Evolutionary conservation across 2,797 vertebrate species (phyloP).

Genomic region (Micropoecilia bifurca): DNA sequence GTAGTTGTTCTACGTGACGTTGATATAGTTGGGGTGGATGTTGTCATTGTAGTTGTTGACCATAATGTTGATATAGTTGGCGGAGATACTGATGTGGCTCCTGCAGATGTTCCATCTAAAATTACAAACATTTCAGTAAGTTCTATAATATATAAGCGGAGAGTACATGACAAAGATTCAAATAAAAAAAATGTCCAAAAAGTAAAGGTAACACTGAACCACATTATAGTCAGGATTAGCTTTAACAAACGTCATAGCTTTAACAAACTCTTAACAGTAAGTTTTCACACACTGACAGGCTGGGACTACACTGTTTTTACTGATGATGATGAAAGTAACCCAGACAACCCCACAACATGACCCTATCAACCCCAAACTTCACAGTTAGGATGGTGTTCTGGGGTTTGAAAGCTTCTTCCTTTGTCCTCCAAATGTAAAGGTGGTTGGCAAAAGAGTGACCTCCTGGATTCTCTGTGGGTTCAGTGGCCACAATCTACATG

Average conservation of each 20-base stretch:
- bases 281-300: background rate
- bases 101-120: background rate
- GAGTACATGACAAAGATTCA: background rate
- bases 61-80: background rate
- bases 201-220: background rate
- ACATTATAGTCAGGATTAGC: background rate
- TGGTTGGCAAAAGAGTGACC: background rate
- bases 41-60: background rate
- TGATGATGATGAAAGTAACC: no score
- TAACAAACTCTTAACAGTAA: background rate
- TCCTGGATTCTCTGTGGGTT: background rate
- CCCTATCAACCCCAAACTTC: no score
- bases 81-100: background rate
- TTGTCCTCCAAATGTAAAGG: no score
- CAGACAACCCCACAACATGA: no score
- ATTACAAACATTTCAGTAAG: constrained; percentile 4
- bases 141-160: background rate
- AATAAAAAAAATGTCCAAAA: background rate
- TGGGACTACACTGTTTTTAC: no score
- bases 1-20: no score
- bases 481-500: background rate
- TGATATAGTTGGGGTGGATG: background rate
- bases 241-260: background rate
- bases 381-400: background rate
- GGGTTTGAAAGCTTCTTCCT: no score